Evolutionary conservation across 2,888 invertebrate species (phyloP).

Genomic region (Agrotis ipsilon): DNA sequence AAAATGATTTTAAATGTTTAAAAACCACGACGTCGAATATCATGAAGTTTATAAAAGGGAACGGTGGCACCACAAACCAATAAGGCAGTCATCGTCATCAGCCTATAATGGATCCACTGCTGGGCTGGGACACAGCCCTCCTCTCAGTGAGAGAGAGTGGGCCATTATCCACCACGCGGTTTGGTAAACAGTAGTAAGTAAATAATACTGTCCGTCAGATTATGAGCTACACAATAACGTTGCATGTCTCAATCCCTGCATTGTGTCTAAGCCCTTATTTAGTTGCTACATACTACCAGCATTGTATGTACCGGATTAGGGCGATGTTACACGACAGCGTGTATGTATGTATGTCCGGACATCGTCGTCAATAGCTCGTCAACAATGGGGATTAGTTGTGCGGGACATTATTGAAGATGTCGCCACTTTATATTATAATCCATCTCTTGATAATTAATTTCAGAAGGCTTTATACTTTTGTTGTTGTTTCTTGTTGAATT

Average conservation of each 20-base stretch:
- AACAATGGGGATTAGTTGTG: conserved; percentile 36
- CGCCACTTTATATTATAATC: conserved; percentile 28
- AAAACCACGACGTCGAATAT: no score
- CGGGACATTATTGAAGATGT: conserved; percentile 2
- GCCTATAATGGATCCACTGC: no score
- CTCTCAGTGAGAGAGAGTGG: no score
- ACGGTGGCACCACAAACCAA: no score
- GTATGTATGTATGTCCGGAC: conserved; percentile 20
- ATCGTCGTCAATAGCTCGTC: conserved; percentile 25
- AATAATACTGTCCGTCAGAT: neutral
- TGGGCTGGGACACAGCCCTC: no score
- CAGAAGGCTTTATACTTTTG: conserved; percentile 15
- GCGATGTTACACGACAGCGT: conserved; percentile 1
- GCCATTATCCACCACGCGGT: no score
- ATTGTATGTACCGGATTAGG: conserved; percentile 25
- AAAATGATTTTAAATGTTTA: no score
- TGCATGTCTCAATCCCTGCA: neutral
- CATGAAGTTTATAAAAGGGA: no score
- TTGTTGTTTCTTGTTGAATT: conserved; percentile 25
- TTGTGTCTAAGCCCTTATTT: conserved; percentile 2
- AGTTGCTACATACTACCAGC: conserved; percentile 19
- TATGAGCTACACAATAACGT: neutral
- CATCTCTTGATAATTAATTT: conserved; percentile 37
- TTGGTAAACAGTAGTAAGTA: no score
- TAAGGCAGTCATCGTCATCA: no score